Conservation (phyloP, 2,888 invertebrate species). For the Fragum whitleyi region DNA sequence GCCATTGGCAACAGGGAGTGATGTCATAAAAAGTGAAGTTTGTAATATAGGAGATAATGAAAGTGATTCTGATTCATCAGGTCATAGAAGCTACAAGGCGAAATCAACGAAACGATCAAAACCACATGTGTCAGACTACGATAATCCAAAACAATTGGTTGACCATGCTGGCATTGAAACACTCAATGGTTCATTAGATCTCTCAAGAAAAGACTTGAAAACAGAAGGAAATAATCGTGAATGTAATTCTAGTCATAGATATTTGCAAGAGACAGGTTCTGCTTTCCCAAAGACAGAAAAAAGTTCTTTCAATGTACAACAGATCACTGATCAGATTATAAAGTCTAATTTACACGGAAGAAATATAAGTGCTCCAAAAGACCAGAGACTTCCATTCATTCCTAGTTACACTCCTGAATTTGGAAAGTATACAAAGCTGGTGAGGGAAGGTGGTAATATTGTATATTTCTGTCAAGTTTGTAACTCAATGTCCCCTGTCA, state of each 20-base stretch:
- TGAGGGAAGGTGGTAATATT: slow-evolving; percentile 78
- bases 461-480: slow-evolving; percentile 80
- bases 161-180: slow-evolving; percentile 60
- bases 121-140: slow-evolving; percentile 44
- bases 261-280: not conserved
- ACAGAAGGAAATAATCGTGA: not conserved
- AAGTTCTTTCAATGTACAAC: slow-evolving; percentile 54
- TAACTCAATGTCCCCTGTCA: slow-evolving; percentile 78
- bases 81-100: slow-evolving; percentile 53
- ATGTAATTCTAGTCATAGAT: slow-evolving; percentile 12
- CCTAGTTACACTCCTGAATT: slow-evolving; percentile 75
- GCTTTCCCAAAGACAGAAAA: not conserved
- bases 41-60: slow-evolving; percentile 49
- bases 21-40: slow-evolving; percentile 27
- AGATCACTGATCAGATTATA: slow-evolving; percentile 73
- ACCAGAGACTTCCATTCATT: slow-evolving; percentile 42
- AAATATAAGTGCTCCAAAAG: slow-evolving; percentile 18
- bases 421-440: slow-evolving; percentile 77
- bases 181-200: slow-evolving; percentile 58
- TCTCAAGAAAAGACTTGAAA: slow-evolving; percentile 46
- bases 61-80: slow-evolving; percentile 62
- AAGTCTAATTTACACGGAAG: slow-evolving; percentile 59
- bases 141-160: slow-evolving; percentile 53
- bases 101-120: slow-evolving; percentile 49
- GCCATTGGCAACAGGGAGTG: slow-evolving; percentile 58